Evolutionary conservation across 2,888 invertebrate genomes (phyloP).

Genomic region (Acrobeloides nanus): DNA sequence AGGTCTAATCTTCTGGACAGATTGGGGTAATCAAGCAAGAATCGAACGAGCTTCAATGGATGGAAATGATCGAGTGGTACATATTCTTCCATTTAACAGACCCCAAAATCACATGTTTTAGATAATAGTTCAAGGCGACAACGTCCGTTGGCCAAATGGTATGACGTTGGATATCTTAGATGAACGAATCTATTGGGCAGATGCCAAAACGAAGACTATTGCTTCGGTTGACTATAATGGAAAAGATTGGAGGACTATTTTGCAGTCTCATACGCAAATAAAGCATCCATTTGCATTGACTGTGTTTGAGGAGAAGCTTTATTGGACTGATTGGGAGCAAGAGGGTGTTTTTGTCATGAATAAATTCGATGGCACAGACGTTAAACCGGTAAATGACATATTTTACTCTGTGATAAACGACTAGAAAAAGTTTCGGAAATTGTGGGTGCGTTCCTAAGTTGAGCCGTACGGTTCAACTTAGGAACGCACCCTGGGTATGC

Average conservation of each 20-base stretch:
- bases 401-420: slow-evolving; percentile 8
- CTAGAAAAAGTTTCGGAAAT: no score
- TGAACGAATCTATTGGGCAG: slow-evolving; percentile 87
- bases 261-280: slow-evolving; percentile 64
- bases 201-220: slow-evolving; percentile 57
- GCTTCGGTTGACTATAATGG: slow-evolving; percentile 44
- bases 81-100: background rate
- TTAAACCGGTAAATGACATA: slow-evolving; percentile 15
- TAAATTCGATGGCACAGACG: slow-evolving; percentile 27
- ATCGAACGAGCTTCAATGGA: slow-evolving; percentile 95
- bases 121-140: slow-evolving; percentile 68
- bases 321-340: slow-evolving; percentile 87
- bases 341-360: slow-evolving; percentile 34
- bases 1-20: slow-evolving; percentile 95
- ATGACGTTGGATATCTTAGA: slow-evolving; percentile 81
- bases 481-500: no score
- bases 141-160: slow-evolving; percentile 92
- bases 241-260: slow-evolving; percentile 62
- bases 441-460: no score
- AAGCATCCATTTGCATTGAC: slow-evolving; percentile 92
- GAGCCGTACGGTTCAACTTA: no score
- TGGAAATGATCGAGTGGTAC: slow-evolving; percentile 68
- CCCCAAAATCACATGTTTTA: slow-evolving; percentile 2
- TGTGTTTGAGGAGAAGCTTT: slow-evolving; percentile 90
- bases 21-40: slow-evolving; percentile 87